Evolutionary conservation across 64 coral and sea anemone species (phyloP).

Genomic region (Astreopora myriophthalma): DNA sequence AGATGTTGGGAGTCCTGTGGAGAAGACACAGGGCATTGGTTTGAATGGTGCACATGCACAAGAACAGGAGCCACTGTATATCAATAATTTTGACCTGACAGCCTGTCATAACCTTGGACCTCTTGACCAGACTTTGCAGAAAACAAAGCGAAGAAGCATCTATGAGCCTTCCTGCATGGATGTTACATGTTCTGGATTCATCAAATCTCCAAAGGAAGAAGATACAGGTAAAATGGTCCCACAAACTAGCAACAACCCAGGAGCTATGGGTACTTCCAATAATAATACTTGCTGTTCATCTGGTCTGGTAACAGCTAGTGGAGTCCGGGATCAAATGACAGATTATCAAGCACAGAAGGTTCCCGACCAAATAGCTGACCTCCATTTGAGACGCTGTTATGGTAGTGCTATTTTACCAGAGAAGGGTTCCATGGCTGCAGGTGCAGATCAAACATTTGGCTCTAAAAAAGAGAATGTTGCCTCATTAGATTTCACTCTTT

Average conservation of each 20-base stretch:
- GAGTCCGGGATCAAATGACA: background rate
- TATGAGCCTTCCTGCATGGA: conserved; percentile 35
- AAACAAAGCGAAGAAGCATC: background rate
- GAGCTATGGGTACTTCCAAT: background rate
- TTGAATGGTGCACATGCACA: background rate
- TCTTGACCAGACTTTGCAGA: background rate
- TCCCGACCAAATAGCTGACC: background rate
- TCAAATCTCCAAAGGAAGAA: background rate
- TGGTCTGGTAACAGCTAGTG: background rate
- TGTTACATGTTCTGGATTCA: conserved; percentile 49
- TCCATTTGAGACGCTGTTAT: background rate
- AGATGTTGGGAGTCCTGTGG: too few relatives aligned
- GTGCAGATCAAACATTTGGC: background rate
- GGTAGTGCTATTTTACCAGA: background rate
- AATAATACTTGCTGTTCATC: background rate
- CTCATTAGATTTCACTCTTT: background rate
- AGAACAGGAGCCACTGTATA: background rate
- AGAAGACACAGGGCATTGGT: background rate
- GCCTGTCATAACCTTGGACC: background rate
- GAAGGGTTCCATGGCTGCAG: background rate
- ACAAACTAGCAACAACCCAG: background rate
- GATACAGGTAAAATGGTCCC: background rate
- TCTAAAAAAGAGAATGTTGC: background rate
- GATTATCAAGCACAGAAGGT: background rate
- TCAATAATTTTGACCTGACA: background rate